Evolutionary conservation across 2,888 invertebrate genomes (phyloP).

Genomic region (Odontocerum albicorne): DNA sequence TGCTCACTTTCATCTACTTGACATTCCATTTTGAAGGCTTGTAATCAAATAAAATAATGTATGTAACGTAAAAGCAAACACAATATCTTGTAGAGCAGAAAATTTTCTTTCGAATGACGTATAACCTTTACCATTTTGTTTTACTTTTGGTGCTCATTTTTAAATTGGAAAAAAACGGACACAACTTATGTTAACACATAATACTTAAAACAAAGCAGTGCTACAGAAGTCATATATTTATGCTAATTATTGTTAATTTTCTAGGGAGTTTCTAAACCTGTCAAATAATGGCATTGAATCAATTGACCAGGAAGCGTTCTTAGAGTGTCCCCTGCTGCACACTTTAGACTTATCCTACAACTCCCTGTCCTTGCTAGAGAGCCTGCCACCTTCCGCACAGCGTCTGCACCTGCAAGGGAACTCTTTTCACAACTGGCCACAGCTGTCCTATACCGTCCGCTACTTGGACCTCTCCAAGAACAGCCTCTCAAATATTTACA

Average conservation of each 20-base stretch:
- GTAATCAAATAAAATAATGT: too few species aligned
- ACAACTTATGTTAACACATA: too few species aligned
- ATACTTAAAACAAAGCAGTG: too few species aligned
- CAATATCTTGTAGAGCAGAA: too few species aligned
- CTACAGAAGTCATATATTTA: background rate
- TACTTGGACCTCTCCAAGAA: conserved; percentile 48
- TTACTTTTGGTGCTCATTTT: too few species aligned
- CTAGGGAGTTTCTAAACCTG: conserved; percentile 51
- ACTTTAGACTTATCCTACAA: conserved; percentile 55
- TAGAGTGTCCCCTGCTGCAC: conserved; percentile 46
- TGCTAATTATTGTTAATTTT: conserved; percentile 33
- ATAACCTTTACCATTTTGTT: too few species aligned
- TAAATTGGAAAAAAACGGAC: too few species aligned
- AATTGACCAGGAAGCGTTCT: conserved; percentile 49
- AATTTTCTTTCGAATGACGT: too few species aligned
- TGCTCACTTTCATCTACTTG: too few species aligned
- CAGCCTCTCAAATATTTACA: background rate
- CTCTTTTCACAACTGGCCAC: conserved; percentile 51
- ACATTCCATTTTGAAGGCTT: too few species aligned
- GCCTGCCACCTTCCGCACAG: conserved; percentile 48
- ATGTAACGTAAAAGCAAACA: too few species aligned
- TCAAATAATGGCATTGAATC: conserved; percentile 54
- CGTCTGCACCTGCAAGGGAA: conserved; percentile 51
- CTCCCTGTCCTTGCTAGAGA: conserved; percentile 51
- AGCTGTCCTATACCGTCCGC: conserved; percentile 49